phyloP scores from a whole-genome alignment of 2,797 vertebrate species.

The Hephaestus fuliginosus region DNA sequence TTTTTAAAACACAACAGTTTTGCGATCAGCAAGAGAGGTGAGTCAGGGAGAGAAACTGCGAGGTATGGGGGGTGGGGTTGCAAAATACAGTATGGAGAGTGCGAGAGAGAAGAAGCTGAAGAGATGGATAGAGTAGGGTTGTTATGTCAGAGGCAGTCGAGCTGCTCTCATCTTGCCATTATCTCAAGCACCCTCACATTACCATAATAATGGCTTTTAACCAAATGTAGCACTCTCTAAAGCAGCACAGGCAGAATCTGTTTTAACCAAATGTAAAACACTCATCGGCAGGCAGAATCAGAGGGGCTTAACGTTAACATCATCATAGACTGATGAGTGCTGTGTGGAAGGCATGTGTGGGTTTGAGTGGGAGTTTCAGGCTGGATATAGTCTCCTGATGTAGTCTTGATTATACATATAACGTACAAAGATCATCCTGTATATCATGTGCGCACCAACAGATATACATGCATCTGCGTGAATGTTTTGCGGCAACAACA shows the following conservation, averaged over 20 bases:
- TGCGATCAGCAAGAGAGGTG: conserved; percentile 66
- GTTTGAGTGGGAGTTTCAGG: conserved; percentile 79
- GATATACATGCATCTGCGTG: conserved; percentile 25
- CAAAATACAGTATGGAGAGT: conserved; percentile 59
- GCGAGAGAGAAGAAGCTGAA: conserved; percentile 72
- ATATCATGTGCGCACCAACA: conserved; percentile 50
- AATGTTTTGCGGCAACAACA: conserved; percentile 13
- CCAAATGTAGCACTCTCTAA: conserved; percentile 86
- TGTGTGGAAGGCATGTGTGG: conserved; percentile 73
- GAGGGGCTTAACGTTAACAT: conserved; percentile 77
- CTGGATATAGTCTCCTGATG: conserved; percentile 67
- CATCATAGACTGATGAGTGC: conserved; percentile 67
- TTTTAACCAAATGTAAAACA: conserved; percentile 84
- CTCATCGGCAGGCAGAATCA: conserved; percentile 74
- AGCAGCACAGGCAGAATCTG: conserved; percentile 78
- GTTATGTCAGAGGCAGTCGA: conserved; percentile 85
- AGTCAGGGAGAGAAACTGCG: conserved; percentile 64
- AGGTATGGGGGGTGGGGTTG: conserved; percentile 46
- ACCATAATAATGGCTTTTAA: conserved; percentile 89
- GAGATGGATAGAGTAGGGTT: conserved; percentile 81
- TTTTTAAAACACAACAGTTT: conserved; percentile 35
- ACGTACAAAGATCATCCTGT: conserved; percentile 59
- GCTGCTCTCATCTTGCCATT: conserved; percentile 87
- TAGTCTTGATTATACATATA: conserved; percentile 73
- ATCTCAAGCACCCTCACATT: conserved; percentile 87